phyloP scores from a whole-genome alignment of 2,888 invertebrate genomes.

The Eudasyphora cyanicolor region DNA sequence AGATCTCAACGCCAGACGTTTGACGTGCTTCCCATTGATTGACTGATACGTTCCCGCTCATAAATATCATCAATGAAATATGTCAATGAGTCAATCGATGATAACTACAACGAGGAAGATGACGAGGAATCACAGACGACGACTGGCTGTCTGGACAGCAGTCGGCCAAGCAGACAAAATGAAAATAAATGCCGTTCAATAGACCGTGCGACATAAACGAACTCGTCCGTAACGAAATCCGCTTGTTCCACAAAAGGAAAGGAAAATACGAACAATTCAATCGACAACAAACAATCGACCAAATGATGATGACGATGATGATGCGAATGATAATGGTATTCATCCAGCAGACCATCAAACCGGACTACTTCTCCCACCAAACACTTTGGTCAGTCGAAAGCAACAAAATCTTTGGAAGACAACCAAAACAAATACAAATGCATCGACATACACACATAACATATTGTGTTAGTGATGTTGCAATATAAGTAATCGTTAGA shows the following conservation, averaged over 20 bases:
- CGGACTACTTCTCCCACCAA: not conserved
- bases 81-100: not conserved
- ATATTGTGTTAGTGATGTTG: too few species aligned
- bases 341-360: not conserved
- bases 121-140: not conserved
- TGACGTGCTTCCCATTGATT: not conserved
- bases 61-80: not conserved
- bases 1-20: not conserved
- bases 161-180: not conserved
- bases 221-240: not conserved
- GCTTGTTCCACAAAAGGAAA: not conserved
- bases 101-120: not conserved
- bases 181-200: slow-evolving; percentile 7
- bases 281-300: not conserved
- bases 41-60: not conserved
- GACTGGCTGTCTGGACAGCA: not conserved
- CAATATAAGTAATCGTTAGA: not conserved
- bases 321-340: not conserved
- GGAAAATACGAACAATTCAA: not conserved
- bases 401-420: not conserved
- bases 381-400: not conserved
- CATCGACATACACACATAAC: not conserved
- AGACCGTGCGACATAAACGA: slow-evolving; percentile 7
- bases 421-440: not conserved
- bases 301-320: not conserved